phyloP scores from a whole-genome alignment of 2,888 invertebrate species.

The Drosophila anomalata region DNA sequence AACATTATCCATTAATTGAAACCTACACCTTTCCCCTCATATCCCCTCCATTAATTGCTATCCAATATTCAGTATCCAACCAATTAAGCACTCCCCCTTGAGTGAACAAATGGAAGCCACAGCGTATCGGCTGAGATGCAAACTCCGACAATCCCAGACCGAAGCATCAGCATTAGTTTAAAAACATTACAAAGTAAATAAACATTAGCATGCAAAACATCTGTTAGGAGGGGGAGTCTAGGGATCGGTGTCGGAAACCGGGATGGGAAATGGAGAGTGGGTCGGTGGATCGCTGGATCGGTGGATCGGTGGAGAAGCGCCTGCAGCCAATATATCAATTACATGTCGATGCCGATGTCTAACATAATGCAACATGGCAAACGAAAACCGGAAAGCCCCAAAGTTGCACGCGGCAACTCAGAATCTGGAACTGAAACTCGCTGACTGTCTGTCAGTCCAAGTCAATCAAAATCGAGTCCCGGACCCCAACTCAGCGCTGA shows the following conservation, averaged over 20 bases:
- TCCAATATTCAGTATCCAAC: slow-evolving; percentile 35
- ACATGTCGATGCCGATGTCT: slow-evolving; percentile 63
- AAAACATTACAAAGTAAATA: slow-evolving; percentile 64
- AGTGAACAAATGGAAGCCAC: slow-evolving; percentile 46
- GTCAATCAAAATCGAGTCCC: slow-evolving; percentile 66
- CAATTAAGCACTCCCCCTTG: slow-evolving; percentile 35
- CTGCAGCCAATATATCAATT: slow-evolving; percentile 71
- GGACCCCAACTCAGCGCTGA: slow-evolving; percentile 51
- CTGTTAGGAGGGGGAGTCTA: slow-evolving; percentile 47
- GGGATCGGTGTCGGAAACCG: slow-evolving; percentile 3
- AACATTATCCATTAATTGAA: fast-evolving
- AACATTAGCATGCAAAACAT: slow-evolving; percentile 64
- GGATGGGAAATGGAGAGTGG: background rate
- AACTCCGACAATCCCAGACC: slow-evolving; percentile 27
- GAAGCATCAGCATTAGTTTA: slow-evolving; percentile 65
- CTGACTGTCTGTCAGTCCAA: slow-evolving; percentile 59
- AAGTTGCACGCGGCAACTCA: slow-evolving; percentile 17
- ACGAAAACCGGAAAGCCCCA: slow-evolving; percentile 69
- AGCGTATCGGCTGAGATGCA: slow-evolving; percentile 20
- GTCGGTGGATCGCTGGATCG: background rate
- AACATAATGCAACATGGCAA: slow-evolving; percentile 63
- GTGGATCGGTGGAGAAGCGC: slow-evolving; percentile 26
- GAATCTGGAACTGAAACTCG: slow-evolving; percentile 27
- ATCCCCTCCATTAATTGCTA: slow-evolving; percentile 25
- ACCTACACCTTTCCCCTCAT: slow-evolving; percentile 6